Conservation (phyloP, 2,797 vertebrate species). For the Phoeniculus purpureus region DNA sequence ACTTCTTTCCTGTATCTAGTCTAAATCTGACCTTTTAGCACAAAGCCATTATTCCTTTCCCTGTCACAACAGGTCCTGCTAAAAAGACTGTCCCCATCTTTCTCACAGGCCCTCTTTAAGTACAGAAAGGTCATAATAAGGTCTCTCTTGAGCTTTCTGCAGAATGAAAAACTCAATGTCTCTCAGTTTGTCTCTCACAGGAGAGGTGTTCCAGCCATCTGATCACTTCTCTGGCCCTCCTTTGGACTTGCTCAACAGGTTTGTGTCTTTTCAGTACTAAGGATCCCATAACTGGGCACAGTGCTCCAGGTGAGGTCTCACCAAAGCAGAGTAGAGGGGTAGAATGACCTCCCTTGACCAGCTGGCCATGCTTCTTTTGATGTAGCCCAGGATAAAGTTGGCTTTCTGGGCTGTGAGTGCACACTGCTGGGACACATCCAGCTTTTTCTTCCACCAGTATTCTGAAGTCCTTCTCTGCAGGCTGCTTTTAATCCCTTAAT, state of each 20-base stretch:
- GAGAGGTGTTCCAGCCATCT: neutral
- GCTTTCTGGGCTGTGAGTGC: neutral
- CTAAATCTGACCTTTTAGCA: neutral
- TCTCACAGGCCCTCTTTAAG: neutral
- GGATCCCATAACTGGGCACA: too few relatives aligned
- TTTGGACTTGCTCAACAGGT: neutral
- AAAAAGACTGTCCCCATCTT: neutral
- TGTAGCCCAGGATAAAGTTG: neutral
- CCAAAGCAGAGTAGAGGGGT: neutral
- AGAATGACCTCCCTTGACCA: neutral
- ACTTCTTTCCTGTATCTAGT: too few relatives aligned
- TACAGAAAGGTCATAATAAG: neutral
- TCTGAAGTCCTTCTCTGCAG: neutral
- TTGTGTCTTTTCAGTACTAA: neutral
- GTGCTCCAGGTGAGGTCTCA: neutral
- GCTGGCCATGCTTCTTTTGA: too few relatives aligned
- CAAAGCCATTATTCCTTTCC: neutral
- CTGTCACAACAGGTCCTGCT: neutral
- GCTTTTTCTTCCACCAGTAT: neutral
- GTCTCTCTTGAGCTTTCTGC: neutral
- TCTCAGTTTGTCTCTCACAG: neutral
- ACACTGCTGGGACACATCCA: neutral
- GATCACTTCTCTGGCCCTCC: neutral
- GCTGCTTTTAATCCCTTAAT: neutral
- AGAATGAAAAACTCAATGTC: too few relatives aligned